Evolutionary conservation across 2,888 invertebrate genomes (phyloP), one percentile per base, ranked within the genome.

Genomic region (Tipula lateralis): DNA sequence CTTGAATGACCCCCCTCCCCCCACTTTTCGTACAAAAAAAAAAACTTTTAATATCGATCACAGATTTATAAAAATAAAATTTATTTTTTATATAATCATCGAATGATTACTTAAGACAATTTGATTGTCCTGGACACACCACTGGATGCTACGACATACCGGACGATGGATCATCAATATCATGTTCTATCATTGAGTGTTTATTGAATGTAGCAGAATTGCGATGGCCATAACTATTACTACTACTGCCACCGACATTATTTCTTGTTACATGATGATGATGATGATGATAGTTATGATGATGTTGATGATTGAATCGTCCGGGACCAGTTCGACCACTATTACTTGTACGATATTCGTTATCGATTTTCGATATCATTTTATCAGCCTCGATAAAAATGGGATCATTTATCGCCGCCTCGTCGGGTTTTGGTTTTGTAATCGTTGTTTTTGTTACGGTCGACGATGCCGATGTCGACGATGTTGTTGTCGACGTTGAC

Each of bases 91-190:
- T 82, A 30, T 82, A 5, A 30, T 30, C 32, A 82, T 82, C 16
- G 7, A 5, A 16, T 30, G 5, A 82, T 84, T 84, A 84, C 16
- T 84, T 84, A 82, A 81, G 39, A 82, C 84, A 82, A 50, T 84
- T 83, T 83, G 83, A 39, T 83, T 50, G 84, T 84, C 44, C 84
- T 29, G 16, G n/a, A 44, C 39, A 39, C 12, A 84, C 24, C 3
- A 85, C n/a, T 30, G 84, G 84, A 84, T 85, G 85, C 85, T 85
- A 85, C 85, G 85, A 85, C 84, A 85, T 85, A 84, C 85, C 85
- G 16, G 85, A 85, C 29, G 85, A 85, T 32, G 85, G 84, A 85
- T 85, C 85, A 36, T 85, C 85, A n/a, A 44, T 16, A 82, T 84
- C 84, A 36, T 30, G 80, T 32, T 24, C 84, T 50, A 85, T 83